Base-by-base conservation (phyloP, 2,888 invertebrate genomes). In the Melipona beecheii region DNA sequence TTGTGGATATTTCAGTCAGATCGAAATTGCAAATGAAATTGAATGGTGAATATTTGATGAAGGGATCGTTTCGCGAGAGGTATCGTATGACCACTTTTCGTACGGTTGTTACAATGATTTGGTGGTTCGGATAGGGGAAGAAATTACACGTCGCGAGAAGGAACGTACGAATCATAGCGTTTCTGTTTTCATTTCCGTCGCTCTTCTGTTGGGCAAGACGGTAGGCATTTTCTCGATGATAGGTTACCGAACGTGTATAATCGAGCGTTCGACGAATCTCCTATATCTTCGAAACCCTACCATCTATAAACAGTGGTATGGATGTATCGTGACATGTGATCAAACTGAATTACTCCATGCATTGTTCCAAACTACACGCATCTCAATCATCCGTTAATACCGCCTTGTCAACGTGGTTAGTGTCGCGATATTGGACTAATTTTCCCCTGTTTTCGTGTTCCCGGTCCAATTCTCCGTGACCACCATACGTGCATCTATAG, bases 21-120 rank as follows among this genome's bases (percentile, higher is more conserved):
- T 60, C 64, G 84, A 75, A 69, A 78, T 84, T 79, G 69, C 75
- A 70, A 79, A 78, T 84, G 78, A 73, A 79, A 84, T 84, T 79
- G 78, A 75, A 75, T 60, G 75, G 54, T 84, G 84, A 78, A 83
- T 72, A 56, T 78, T 83, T 75, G 84, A 84, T 83, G 70, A 49
- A 19, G 70, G 49, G 31, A 56, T 50, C 27, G 75, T 49, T 17
- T 27, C 17, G 21, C n/a, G n/a, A 36, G 17, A 27, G 64, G 49
- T n/a, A 62, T 43, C 49, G 73, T 43, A 43, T 4, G 27, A 52
- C 50, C 36, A 31, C 56, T 65, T 54, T 21, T 74, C 56, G 43
- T 27, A 19, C 21, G 15, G 15, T 19, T 43, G 27, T 66, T 58
- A 68, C 24, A 56, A 54, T 50, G 74, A 54, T 66, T 56, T 54